Evolutionary conservation across 2,888 invertebrate genomes (phyloP), one percentile per base, ranked within the genome.

Genomic region (Biston betularia): DNA sequence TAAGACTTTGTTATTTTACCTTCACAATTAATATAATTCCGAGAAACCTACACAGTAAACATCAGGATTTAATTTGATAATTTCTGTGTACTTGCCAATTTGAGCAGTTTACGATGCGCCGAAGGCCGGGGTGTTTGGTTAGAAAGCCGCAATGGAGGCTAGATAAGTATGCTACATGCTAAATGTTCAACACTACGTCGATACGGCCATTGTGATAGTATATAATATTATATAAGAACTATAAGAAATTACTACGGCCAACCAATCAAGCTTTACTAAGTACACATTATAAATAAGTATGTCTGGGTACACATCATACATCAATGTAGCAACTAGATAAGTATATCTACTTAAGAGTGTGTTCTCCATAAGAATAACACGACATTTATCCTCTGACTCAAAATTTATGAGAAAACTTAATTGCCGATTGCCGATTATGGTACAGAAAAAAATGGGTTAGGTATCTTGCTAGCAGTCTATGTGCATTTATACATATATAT

Each of bases 81-180:
- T 54, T 24, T 58, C 54, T 67, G 66, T 62, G 62, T 44, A 58
- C n/a, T 63, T 53, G 62, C 58, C 66, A 62, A 58, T 48, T 7
- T 34, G n/a, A 54, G 58, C 54, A 33, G 44, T 33, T 62, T 44
- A 55, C 38, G 55, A 54, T 34, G 24, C 34, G 5, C 55, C 24
- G 24, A 24, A 24, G 50, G 50, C 59, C 53, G 54, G 1, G 40
- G 44, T 46, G 12, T 58, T 40, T 64, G 15, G 52, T 38, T 35
- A 8, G 55, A 63, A 63, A 56, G 15, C 57, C 57, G 52, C 45
- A 35, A 45, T 45, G 24, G n/a, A 33, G 44, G 55, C 34, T 58
- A 35, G 48, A 58, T 49, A 40, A 44, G 14, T 55, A 46, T 46
- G 48, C 45, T 45, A 38, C 46, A 40, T 38, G 52, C 14, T n/a